phyloP scores from a whole-genome alignment of 1,140 invertebrate species.

The Aphelenchoides avenae region DNA sequence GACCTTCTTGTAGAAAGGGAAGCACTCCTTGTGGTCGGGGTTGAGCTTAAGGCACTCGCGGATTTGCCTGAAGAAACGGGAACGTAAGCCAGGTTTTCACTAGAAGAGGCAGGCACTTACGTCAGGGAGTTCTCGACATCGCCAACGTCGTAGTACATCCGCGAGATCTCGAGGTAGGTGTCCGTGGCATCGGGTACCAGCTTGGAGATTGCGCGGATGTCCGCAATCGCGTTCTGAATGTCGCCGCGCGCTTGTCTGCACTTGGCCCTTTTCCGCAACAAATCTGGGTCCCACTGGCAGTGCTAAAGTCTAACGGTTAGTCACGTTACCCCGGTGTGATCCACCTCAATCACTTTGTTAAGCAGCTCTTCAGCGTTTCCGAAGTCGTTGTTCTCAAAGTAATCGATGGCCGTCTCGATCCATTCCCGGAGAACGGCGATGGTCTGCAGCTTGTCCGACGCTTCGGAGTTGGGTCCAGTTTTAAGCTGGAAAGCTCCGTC shows the following conservation, averaged over 20 bases:
- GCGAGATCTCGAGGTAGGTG: constrained; percentile 77
- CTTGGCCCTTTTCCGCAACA: constrained; percentile 79
- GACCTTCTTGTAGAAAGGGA: constrained; percentile 90
- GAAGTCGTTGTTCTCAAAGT: constrained; percentile 69
- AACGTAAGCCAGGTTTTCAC: not conserved
- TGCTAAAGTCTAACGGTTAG: too few species aligned
- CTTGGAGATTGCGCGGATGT: constrained; percentile 82
- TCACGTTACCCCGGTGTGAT: not conserved
- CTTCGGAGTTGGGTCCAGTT: constrained; percentile 73
- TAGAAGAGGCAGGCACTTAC: constrained; percentile 13
- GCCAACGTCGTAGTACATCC: constrained; percentile 80
- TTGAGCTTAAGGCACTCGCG: constrained; percentile 95
- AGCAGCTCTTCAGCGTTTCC: constrained; percentile 70
- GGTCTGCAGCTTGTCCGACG: constrained; percentile 67
- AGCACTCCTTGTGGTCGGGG: constrained; percentile 93
- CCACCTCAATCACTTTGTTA: constrained; percentile 71
- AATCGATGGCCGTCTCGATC: constrained; percentile 68
- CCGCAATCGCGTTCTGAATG: constrained; percentile 77
- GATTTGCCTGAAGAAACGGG: constrained; percentile 69
- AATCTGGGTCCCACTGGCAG: constrained; percentile 77
- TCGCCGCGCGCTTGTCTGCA: constrained; percentile 77
- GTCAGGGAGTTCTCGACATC: constrained; percentile 68
- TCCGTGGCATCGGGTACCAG: constrained; percentile 83
- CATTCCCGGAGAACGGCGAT: constrained; percentile 69
- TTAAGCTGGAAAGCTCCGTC: constrained; percentile 65